These are phyloP conservation scores for Rapana venosa DNA, from an alignment of 2,888 invertebrate genomes.

Conservation along the genomic window DNA sequence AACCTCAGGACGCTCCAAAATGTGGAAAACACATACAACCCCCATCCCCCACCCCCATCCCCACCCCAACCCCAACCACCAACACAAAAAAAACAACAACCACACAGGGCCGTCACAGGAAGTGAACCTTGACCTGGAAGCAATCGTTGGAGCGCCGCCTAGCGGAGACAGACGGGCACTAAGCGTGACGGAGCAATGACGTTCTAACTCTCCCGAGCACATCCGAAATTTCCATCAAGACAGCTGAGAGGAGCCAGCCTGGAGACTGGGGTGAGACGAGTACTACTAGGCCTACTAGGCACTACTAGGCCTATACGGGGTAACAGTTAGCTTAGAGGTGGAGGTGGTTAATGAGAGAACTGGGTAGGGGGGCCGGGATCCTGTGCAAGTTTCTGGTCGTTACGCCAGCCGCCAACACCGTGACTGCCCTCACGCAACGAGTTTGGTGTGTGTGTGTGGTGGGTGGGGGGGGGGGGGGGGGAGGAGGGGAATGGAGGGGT, in stretches of 20 bases:
- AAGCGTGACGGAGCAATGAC: slow-evolving; percentile 36
- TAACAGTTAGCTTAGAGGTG: neutral
- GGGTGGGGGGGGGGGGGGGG: neutral
- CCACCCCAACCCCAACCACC: neutral
- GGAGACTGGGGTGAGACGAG: slow-evolving; percentile 1
- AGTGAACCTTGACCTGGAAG: slow-evolving; percentile 29
- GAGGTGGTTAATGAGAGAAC: slow-evolving; percentile 2
- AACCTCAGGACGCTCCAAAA: no score
- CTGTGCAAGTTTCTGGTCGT: neutral
- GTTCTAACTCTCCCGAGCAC: neutral
- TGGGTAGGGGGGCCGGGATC: neutral
- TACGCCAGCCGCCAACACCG: neutral
- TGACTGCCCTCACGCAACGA: neutral
- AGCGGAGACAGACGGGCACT: slow-evolving; percentile 33
- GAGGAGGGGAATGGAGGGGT: neutral
- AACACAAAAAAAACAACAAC: neutral
- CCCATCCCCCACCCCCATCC: neutral
- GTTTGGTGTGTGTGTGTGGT: neutral
- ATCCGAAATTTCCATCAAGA: slow-evolving; percentile 33
- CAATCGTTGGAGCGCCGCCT: slow-evolving; percentile 31
- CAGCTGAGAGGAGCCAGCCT: neutral
- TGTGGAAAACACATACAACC: slow-evolving; percentile 2
- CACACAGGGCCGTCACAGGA: neutral
- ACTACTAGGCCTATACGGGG: no score
- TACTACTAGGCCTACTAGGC: no score